Percentiles rank a stretch among this genome's conserved stretches.
Evolutionary conservation across 1,140 invertebrate species (phyloP).

Genomic region (Archivesica marissinica): DNA sequence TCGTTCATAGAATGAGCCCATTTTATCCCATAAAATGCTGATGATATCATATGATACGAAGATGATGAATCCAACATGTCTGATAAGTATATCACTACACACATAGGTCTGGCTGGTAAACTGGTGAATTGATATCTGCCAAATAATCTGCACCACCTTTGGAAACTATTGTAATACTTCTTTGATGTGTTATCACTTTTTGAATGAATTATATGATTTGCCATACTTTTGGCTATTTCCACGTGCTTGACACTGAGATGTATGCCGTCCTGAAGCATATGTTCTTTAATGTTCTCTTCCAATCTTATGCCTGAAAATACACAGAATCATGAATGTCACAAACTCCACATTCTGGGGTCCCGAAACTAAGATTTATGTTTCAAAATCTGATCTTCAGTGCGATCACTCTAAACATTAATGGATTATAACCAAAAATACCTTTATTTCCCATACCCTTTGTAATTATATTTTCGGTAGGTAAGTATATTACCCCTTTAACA

Average conservation of each 20-base stretch:
- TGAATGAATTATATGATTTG: neutral
- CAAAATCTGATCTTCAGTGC: no score
- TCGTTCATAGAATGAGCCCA: neutral
- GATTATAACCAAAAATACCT: slow-evolving; percentile 19
- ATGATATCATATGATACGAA: neutral
- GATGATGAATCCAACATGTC: neutral
- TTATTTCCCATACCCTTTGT: neutral
- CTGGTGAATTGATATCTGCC: neutral
- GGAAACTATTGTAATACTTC: slow-evolving; percentile 11
- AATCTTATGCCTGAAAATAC: slow-evolving; percentile 20
- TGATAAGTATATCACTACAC: slow-evolving; percentile 18
- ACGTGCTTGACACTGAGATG: no score
- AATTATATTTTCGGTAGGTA: neutral
- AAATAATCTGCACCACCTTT: neutral
- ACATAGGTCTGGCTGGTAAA: neutral
- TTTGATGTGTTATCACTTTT: slow-evolving; percentile 6
- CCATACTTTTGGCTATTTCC: slow-evolving; percentile 1
- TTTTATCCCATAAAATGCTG: slow-evolving; percentile 19
- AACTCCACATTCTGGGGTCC: neutral
- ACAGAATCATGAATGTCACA: no score
- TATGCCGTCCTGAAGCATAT: neutral
- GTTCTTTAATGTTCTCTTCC: neutral
- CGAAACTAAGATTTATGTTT: neutral
- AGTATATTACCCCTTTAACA: neutral
- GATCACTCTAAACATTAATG: no score